Conservation (phyloP, 2,113 vertebrate species). For the Clarias gariepinus region DNA sequence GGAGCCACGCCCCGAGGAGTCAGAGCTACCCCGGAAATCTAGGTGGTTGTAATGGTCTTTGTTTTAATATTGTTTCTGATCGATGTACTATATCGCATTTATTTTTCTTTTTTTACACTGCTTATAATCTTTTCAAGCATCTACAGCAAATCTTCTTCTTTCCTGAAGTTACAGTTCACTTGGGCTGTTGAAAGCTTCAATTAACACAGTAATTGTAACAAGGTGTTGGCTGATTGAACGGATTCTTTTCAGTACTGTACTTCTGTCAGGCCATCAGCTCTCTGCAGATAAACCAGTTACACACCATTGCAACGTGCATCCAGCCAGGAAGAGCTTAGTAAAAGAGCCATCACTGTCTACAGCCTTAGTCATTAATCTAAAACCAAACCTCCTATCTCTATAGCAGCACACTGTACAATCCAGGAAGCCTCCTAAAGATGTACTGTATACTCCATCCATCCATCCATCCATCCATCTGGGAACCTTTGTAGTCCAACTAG, state of each 20-base stretch:
- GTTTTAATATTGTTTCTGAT: too few species aligned
- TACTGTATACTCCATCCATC: too few species aligned
- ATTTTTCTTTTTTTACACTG: not conserved
- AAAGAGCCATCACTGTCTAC: not conserved
- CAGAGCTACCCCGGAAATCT: too few species aligned
- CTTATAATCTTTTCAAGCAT: not conserved
- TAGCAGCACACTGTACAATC: not conserved
- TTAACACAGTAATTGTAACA: not conserved
- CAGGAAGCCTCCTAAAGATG: not conserved
- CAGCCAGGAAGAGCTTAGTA: not conserved
- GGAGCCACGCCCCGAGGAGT: too few species aligned
- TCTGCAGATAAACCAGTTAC: not conserved
- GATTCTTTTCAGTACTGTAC: not conserved
- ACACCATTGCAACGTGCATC: not conserved
- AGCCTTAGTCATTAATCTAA: not conserved
- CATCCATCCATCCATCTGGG: too few species aligned
- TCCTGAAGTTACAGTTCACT: not conserved
- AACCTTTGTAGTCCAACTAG: too few species aligned
- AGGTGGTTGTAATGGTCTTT: too few species aligned
- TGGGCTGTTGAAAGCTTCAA: not conserved
- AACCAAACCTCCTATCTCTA: not conserved
- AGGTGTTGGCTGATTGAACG: not conserved
- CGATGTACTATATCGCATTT: not conserved
- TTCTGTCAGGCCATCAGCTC: constrained; percentile 9
- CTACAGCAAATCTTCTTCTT: not conserved